A percentile compares a stretch with the other conserved stretches of the same genome.
Evolutionary conservation across 2,888 invertebrate species (phyloP).

Genomic region (Polymixis flavicincta): DNA sequence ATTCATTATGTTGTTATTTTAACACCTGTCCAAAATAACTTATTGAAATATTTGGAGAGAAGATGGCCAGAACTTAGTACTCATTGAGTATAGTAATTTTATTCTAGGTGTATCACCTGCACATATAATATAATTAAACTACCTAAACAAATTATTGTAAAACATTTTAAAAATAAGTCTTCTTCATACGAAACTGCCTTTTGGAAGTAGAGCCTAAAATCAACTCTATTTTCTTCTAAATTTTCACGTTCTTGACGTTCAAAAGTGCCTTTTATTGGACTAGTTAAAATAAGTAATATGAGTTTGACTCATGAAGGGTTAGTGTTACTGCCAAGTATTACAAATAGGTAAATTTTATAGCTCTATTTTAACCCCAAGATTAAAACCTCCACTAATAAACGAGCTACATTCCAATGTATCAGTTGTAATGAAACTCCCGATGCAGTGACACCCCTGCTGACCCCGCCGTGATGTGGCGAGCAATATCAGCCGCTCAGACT

Average conservation of each 20-base stretch:
- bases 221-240: neutral
- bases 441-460: conserved; percentile 51
- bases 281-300: neutral
- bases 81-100: too few relatives aligned
- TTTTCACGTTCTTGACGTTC: neutral
- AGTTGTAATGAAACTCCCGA: conserved; percentile 41
- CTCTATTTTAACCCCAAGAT: conserved; percentile 7
- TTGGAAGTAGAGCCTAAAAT: neutral
- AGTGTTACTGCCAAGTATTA: neutral
- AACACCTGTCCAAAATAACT: neutral
- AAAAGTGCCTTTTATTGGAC: neutral
- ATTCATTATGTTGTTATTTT: neutral
- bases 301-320: neutral
- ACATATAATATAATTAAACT: too few relatives aligned
- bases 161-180: too few relatives aligned
- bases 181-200: too few relatives aligned
- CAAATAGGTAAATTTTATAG: neutral
- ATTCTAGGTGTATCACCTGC: too few relatives aligned
- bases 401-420: conserved; percentile 23
- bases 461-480: conserved; percentile 59
- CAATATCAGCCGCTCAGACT: conserved; percentile 67
- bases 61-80: too few relatives aligned
- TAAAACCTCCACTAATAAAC: conserved; percentile 25
- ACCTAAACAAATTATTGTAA: too few relatives aligned
- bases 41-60: neutral